phyloP scores from a whole-genome alignment of 92 coral and sea anemone species.

The Siderastrea siderea region DNA sequence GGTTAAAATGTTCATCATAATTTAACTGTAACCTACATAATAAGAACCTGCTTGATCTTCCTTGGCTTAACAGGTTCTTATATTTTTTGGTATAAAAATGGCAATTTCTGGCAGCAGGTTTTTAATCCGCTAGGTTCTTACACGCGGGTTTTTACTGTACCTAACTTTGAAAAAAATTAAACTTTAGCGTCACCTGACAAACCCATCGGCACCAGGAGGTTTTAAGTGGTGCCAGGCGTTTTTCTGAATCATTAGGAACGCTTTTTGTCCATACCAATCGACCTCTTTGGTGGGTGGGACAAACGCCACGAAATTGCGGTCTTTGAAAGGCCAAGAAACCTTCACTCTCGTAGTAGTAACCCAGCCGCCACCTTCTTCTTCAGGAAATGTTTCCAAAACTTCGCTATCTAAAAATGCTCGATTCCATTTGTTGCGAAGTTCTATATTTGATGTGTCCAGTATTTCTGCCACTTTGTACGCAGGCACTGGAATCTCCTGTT shows the following conservation, averaged over 20 bases:
- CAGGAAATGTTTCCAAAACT: neutral
- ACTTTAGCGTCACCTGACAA: neutral
- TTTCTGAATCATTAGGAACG: constrained; percentile 10
- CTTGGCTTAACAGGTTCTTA: too few relatives aligned
- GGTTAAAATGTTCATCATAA: too few relatives aligned
- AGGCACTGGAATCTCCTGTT: neutral
- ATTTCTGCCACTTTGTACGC: neutral
- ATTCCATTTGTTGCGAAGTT: neutral
- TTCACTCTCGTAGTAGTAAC: neutral
- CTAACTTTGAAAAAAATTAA: too few relatives aligned
- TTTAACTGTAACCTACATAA: too few relatives aligned
- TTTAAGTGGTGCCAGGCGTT: constrained; percentile 39
- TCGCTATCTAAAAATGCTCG: neutral
- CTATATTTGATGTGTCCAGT: neutral
- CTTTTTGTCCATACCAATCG: constrained; percentile 42
- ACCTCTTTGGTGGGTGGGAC: constrained; percentile 23
- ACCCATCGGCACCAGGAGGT: constrained; percentile 26
- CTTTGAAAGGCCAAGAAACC: neutral
- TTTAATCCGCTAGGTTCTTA: too few relatives aligned
- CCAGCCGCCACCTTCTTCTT: neutral
- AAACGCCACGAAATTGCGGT: neutral
- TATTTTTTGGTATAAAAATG: too few relatives aligned
- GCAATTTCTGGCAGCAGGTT: too few relatives aligned
- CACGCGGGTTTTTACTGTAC: too few relatives aligned
- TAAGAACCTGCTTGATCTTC: too few relatives aligned